phyloP scores from a whole-genome alignment of 2,113 vertebrate species.

The Percopsis transmontana region DNA sequence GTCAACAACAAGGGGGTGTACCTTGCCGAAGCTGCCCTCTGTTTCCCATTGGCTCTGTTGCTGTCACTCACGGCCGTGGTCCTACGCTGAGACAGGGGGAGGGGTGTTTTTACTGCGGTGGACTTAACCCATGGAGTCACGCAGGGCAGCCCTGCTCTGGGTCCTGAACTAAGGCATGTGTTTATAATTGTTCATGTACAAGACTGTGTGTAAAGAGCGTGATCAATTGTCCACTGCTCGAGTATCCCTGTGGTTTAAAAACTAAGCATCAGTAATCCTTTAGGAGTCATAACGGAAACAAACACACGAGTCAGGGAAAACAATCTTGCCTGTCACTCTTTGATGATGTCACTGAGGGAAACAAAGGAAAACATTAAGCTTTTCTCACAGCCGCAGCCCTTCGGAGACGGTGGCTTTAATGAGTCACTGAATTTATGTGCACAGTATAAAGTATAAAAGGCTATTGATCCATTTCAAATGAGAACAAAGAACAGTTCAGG shows the following conservation, averaged over 20 bases:
- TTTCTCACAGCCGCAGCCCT: constrained; percentile 22
- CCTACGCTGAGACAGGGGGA: constrained; percentile 79
- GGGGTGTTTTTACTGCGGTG: constrained; percentile 28
- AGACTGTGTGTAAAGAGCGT: constrained; percentile 53
- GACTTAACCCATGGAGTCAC: constrained; percentile 41
- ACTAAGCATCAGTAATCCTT: constrained; percentile 37
- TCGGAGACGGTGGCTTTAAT: constrained; percentile 14
- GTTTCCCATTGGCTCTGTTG: constrained; percentile 74
- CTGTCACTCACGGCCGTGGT: constrained; percentile 76
- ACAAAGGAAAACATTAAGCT: constrained; percentile 50
- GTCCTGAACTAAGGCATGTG: constrained; percentile 56
- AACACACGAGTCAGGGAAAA: constrained; percentile 61
- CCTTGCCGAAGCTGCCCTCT: constrained; percentile 39
- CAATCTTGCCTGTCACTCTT: constrained; percentile 43
- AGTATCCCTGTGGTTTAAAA: constrained; percentile 39
- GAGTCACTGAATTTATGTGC: constrained; percentile 33
- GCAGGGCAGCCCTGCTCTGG: constrained; percentile 48
- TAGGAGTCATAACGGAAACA: constrained; percentile 43
- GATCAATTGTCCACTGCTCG: constrained; percentile 32
- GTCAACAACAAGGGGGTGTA: constrained; percentile 70
- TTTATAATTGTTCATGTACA: constrained; percentile 45
- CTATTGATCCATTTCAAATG: constrained; percentile 32
- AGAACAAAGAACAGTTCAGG: constrained; percentile 6
- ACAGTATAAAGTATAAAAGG: constrained; percentile 16
- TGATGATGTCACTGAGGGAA: constrained; percentile 67